Percentiles rank a stretch among this genome's conserved stretches.
Conservation (phyloP, 2,113 vertebrate species). For the Thunnus maccoyii region DNA sequence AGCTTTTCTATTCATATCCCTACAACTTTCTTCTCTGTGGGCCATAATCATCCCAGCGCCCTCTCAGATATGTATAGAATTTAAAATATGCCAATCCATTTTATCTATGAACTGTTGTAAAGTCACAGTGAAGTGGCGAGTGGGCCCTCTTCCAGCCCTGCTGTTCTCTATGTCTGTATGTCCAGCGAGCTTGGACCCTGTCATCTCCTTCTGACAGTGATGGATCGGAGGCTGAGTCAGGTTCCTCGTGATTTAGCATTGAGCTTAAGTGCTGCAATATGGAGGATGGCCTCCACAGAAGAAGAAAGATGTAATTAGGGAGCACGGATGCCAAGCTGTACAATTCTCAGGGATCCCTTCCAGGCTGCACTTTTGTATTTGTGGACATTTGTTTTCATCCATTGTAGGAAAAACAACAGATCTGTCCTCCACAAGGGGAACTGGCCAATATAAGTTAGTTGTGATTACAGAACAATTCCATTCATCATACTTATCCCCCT, state of each 20-base stretch:
- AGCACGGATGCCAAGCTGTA: slow-evolving; percentile 25
- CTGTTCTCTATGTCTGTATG: slow-evolving; percentile 5
- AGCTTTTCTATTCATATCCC: not conserved
- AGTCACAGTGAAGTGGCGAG: not conserved
- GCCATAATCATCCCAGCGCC: not conserved
- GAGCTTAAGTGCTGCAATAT: slow-evolving; percentile 8
- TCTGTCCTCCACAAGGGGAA: not conserved
- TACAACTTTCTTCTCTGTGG: not conserved
- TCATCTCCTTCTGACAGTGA: slow-evolving; percentile 52
- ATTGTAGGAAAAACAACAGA: slow-evolving; percentile 30
- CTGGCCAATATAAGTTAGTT: slow-evolving; percentile 12
- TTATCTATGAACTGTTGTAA: not conserved
- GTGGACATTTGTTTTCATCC: slow-evolving; percentile 21
- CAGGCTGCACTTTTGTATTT: slow-evolving; percentile 17
- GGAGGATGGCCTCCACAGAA: slow-evolving; percentile 30
- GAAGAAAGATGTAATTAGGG: slow-evolving; percentile 48
- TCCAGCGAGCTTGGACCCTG: slow-evolving; percentile 19
- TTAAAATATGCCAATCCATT: not conserved
- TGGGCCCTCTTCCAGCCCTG: not conserved
- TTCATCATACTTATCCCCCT: slow-evolving; percentile 23
- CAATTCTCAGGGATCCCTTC: slow-evolving; percentile 29
- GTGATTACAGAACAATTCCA: slow-evolving; percentile 43
- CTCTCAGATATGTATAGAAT: not conserved
- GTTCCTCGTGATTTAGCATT: slow-evolving; percentile 35
- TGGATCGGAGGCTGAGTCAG: slow-evolving; percentile 36